Evolutionary conservation across 2,113 vertebrate species (phyloP).

Genomic region (Alligator sinensis): DNA sequence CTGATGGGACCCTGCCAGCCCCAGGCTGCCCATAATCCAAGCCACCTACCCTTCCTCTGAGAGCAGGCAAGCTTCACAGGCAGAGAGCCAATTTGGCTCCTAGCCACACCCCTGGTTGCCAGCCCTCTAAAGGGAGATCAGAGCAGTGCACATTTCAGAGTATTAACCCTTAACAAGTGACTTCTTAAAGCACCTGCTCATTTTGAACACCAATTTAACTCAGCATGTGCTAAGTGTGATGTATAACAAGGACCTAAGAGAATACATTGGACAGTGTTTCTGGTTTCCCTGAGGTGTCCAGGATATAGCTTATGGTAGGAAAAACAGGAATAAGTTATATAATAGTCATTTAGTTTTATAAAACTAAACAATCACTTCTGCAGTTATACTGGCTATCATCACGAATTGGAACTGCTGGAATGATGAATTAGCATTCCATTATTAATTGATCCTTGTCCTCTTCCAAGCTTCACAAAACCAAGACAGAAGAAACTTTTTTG

Average conservation of each 20-base stretch:
- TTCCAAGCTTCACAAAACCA: background rate
- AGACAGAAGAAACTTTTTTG: background rate
- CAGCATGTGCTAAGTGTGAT: no score
- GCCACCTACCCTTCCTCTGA: no score
- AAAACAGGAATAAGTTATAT: background rate
- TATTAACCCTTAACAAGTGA: no score
- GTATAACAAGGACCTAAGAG: background rate
- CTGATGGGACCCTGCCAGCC: no score
- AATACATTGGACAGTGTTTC: background rate
- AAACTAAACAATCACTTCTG: background rate
- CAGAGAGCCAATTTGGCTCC: no score
- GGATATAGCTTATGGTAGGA: background rate
- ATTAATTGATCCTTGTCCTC: background rate
- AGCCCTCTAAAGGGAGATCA: no score
- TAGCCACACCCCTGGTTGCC: no score
- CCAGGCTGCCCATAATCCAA: no score
- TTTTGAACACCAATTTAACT: no score
- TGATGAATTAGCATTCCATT: background rate
- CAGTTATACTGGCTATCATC: background rate
- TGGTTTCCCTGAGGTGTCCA: background rate
- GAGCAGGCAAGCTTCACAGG: no score
- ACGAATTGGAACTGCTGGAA: background rate
- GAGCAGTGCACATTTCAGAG: no score
- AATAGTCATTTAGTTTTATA: background rate
- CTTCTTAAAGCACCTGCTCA: no score